Percentiles rank a stretch among this genome's conserved stretches.
phyloP scores from a whole-genome alignment of 2,113 vertebrate species.

The Chionodraco myersi region DNA sequence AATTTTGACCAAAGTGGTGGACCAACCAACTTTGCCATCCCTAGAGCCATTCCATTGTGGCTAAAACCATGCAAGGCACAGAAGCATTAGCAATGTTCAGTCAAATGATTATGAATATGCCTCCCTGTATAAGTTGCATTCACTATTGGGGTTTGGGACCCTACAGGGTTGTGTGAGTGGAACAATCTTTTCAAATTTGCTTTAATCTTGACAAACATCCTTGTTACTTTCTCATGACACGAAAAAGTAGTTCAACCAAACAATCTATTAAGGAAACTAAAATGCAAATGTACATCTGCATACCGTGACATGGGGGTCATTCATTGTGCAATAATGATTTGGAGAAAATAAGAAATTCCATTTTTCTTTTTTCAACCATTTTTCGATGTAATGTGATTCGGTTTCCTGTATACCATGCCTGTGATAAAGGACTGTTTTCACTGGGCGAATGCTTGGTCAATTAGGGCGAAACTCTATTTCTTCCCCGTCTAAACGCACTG shows the following conservation, averaged over 20 bases:
- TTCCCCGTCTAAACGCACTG: conserved; percentile 40
- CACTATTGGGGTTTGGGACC: neutral
- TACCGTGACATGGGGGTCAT: neutral
- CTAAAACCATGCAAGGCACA: neutral
- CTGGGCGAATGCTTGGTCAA: conserved; percentile 17
- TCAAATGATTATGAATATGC: neutral
- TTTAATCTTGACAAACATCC: neutral
- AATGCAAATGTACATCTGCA: neutral
- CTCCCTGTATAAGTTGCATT: neutral
- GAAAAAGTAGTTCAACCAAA: neutral
- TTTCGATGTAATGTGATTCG: neutral
- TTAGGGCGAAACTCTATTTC: conserved; percentile 30
- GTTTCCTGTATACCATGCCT: neutral
- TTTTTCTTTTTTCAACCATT: neutral
- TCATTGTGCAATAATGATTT: too few species aligned
- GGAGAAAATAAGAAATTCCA: too few species aligned
- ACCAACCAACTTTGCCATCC: neutral
- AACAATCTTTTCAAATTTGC: neutral
- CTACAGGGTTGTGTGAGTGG: neutral
- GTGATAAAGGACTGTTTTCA: conserved; percentile 31
- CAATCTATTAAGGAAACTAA: neutral
- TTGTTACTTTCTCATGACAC: neutral
- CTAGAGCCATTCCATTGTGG: too few species aligned
- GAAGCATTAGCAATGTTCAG: neutral
- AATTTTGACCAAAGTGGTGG: neutral